Base-by-base conservation (phyloP, 1,140 invertebrate species). In the Dreissena polymorpha region DNA sequence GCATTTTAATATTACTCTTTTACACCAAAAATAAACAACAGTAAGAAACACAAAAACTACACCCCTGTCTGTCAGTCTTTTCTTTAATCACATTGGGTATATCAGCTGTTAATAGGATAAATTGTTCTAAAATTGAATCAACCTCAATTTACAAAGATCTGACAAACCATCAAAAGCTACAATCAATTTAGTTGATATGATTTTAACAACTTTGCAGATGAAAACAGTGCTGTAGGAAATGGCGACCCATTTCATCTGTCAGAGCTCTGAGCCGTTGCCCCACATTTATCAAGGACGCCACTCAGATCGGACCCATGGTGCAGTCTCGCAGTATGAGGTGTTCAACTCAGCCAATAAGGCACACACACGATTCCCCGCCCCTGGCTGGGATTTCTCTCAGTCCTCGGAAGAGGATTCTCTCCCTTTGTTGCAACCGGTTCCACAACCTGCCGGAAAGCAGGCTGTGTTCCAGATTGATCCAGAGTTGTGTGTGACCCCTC, bases 201-300 rank as follows among this genome's bases (percentile, higher is more conserved):
- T n/a, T n/a, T n/a, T n/a, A n/a, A n/a, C n/a, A n/a, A n/a, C n/a
- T 39, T 39, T 39, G 39, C 39, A 39, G 39, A 8, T 39, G 39
- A 39, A 39, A 39, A n/a, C 3, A 39, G 39, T 39, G 39, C 39
- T 6, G 6, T 49, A 14, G 57, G 63, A 65, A 39, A 83, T 75
- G 77, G 79, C 77, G 18, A 80, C 75, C 7, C 85, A 86, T 83
- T 72, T 82, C 72, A 51, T 82, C 53, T 85, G 83, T 83, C 53
- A 72, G 39, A 68, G 86, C 67, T 69, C 84, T 63, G 85, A 88
- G 63, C 73, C 85, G 13, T 51, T 79, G 18, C 57, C 76, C 25
- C 83, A 85, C 63, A 70, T 23, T 0, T 81, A 75, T 51, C 65
- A 71, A 23, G 69, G 64, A 57, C 51, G 63, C 16, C 76, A 50